Evolutionary conservation across 2,888 invertebrate species (phyloP).

Genomic region (Drosophila greeni): DNA sequence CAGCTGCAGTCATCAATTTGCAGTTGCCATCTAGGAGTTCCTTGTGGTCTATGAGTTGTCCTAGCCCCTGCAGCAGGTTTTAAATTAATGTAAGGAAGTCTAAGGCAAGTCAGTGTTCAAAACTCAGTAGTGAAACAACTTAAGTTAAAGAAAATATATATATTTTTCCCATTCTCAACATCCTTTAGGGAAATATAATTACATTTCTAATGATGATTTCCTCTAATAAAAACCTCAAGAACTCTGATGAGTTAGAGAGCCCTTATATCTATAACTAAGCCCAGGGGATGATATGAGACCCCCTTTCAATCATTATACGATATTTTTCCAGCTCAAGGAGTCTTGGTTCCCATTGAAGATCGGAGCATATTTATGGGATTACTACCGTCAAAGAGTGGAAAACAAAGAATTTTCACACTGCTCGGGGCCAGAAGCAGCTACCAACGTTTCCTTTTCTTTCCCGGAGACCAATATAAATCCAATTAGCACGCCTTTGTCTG

Average conservation of each 20-base stretch:
- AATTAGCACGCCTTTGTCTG: conserved; percentile 72
- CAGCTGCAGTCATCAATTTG: conserved; percentile 32
- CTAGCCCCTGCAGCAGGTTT: conserved; percentile 32
- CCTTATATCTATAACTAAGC: background rate
- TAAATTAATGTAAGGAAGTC: background rate
- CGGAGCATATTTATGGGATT: conserved; percentile 22
- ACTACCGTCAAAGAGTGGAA: conserved; percentile 11
- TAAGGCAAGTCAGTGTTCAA: background rate
- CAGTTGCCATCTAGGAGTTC: conserved; percentile 2
- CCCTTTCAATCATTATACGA: conserved; percentile 1
- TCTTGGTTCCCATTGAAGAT: conserved; percentile 1
- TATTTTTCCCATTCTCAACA: background rate
- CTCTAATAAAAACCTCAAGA: background rate
- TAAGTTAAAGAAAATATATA: background rate
- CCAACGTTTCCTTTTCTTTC: conserved; percentile 35
- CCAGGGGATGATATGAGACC: background rate
- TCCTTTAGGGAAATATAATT: background rate
- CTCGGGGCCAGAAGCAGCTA: conserved; percentile 33
- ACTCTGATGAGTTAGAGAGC: background rate
- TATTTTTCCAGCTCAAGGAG: background rate
- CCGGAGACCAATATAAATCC: conserved; percentile 65
- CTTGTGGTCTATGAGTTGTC: conserved; percentile 5
- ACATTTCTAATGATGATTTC: background rate
- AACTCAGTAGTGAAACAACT: background rate
- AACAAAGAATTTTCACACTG: conserved; percentile 52